Conservation (phyloP, 2,113 vertebrate species). For the Tachuris rubrigastra region DNA sequence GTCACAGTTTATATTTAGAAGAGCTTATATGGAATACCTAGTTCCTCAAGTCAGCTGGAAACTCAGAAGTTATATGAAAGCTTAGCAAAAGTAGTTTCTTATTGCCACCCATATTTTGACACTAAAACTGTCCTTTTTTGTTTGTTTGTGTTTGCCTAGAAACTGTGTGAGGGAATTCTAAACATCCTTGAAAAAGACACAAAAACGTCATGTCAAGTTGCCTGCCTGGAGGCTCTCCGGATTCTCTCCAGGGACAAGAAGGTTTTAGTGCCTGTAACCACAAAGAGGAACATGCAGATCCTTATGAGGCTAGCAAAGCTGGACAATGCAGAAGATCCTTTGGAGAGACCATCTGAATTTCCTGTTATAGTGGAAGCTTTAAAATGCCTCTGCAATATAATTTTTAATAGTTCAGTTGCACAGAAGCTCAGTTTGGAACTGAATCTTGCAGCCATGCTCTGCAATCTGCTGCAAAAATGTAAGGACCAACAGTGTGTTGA, state of each 20-base stretch:
- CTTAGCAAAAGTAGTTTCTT: background rate
- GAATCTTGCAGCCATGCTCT: conserved; percentile 86
- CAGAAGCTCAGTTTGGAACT: conserved; percentile 92
- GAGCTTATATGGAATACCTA: background rate
- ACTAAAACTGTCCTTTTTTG: conserved; percentile 14
- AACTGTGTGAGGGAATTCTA: conserved; percentile 87
- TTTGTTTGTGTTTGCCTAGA: conserved; percentile 73
- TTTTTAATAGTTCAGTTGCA: conserved; percentile 91
- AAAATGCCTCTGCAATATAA: conserved; percentile 96
- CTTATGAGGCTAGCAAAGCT: conserved; percentile 85
- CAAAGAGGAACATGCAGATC: conserved; percentile 88
- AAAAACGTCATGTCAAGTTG: conserved; percentile 83
- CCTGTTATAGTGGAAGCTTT: conserved; percentile 93
- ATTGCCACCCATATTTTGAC: background rate
- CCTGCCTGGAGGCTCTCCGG: conserved; percentile 91
- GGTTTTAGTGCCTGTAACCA: conserved; percentile 90
- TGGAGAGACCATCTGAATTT: conserved; percentile 78
- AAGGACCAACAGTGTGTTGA: conserved; percentile 72
- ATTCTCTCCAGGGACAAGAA: conserved; percentile 95
- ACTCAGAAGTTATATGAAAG: background rate
- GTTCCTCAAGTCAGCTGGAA: background rate
- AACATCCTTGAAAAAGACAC: conserved; percentile 82
- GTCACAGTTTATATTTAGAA: background rate
- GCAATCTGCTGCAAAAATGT: conserved; percentile 80
- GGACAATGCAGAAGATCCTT: conserved; percentile 67